Conservation (phyloP, 2,797 vertebrate species). For the Pipistrellus nathusii region DNA sequence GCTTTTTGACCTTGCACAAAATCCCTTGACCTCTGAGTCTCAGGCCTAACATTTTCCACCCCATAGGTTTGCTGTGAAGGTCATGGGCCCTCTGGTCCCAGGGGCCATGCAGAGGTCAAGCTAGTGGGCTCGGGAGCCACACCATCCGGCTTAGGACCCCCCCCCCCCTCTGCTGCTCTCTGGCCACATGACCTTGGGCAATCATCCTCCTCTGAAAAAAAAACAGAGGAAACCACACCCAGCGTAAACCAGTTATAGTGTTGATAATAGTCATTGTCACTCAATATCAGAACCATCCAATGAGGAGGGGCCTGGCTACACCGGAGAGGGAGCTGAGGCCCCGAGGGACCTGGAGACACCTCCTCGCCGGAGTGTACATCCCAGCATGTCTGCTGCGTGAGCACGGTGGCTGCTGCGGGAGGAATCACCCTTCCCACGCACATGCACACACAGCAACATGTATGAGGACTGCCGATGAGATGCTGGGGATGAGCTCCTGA, state of each 20-base stretch:
- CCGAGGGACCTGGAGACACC: not conserved
- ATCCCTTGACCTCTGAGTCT: not conserved
- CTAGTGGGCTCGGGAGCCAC: accelerated
- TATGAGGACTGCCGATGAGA: not conserved
- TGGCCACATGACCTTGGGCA: not conserved
- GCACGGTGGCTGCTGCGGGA: accelerated
- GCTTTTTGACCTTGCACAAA: not conserved
- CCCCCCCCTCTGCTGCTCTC: not conserved
- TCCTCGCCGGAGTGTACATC: not conserved
- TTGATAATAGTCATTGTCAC: not conserved
- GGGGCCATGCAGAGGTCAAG: not conserved
- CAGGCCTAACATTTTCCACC: not conserved
- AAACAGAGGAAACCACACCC: too few species aligned
- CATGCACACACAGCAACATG: accelerated
- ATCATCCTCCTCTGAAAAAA: not conserved
- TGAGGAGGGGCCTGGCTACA: not conserved
- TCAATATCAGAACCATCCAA: not conserved
- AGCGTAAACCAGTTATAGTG: not conserved
- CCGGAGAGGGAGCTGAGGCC: accelerated
- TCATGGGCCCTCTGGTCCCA: accelerated
- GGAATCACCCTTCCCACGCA: accelerated
- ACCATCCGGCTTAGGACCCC: accelerated
- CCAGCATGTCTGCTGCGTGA: not conserved
- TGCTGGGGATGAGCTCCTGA: not conserved
- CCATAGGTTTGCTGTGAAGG: accelerated